These are phyloP conservation scores for Empidonax alnorum DNA, from an alignment of 2,113 vertebrate genomes.

Conservation along the genomic window DNA sequence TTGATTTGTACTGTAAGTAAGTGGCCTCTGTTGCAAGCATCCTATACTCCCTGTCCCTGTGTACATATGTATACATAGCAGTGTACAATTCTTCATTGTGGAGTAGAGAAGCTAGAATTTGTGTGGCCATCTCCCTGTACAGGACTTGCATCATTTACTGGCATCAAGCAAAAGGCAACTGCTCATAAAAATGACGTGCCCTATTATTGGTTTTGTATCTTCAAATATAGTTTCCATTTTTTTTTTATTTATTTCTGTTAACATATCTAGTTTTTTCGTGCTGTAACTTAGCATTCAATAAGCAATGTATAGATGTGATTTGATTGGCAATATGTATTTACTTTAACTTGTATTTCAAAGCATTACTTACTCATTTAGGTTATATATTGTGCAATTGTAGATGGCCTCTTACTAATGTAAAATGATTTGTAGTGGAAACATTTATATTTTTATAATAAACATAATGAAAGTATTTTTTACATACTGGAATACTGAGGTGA, in stretches of 20 bases:
- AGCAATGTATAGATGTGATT: slow-evolving; percentile 85
- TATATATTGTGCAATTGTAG: slow-evolving; percentile 90
- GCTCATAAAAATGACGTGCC: slow-evolving; percentile 57
- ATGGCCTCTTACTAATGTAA: slow-evolving; percentile 99
- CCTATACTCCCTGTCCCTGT: slow-evolving; percentile 78
- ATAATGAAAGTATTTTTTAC: slow-evolving; percentile 99
- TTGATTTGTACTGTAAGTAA: slow-evolving; percentile 73
- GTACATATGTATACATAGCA: slow-evolving; percentile 95
- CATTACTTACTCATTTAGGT: slow-evolving; percentile 80
- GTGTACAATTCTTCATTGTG: slow-evolving; percentile 84
- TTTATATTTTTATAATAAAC: slow-evolving; percentile 99
- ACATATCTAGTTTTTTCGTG: slow-evolving; percentile 81
- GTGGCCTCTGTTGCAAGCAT: slow-evolving; percentile 76
- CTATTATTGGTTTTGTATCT: slow-evolving; percentile 73
- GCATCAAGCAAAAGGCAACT: slow-evolving; percentile 51
- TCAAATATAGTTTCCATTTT: slow-evolving; percentile 83
- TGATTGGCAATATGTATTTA: slow-evolving; percentile 85
- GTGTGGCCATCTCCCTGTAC: slow-evolving; percentile 91
- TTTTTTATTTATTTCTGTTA: slow-evolving; percentile 97
- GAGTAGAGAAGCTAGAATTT: slow-evolving; percentile 85
- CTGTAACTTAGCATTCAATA: slow-evolving; percentile 82
- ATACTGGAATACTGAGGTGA: slow-evolving; percentile 83
- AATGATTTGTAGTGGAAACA: slow-evolving; percentile 99
- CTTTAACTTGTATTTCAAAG: slow-evolving; percentile 80
- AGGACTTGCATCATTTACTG: slow-evolving; percentile 59